Evolutionary conservation across 2,113 vertebrate species (phyloP).

Genomic region (Xiphorhynchus elegans): DNA sequence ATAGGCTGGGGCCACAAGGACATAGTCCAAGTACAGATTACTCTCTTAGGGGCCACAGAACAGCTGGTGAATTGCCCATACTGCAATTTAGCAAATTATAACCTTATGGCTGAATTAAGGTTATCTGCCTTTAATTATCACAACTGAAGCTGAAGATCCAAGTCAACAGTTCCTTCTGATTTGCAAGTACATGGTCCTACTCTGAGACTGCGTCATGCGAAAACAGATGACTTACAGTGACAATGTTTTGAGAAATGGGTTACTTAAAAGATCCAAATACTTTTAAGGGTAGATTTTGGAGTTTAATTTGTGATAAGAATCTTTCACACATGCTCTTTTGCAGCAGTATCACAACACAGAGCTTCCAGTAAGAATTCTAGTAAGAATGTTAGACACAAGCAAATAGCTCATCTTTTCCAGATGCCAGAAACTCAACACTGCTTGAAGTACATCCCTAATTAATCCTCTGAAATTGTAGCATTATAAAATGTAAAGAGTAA

Average conservation of each 20-base stretch:
- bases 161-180: background rate
- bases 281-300: background rate
- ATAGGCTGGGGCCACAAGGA: background rate
- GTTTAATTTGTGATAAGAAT: background rate
- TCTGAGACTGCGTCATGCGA: background rate
- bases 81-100: background rate
- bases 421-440: background rate
- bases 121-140: background rate
- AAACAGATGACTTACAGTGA: background rate
- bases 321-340: background rate
- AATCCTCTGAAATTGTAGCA: background rate
- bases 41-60: background rate
- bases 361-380: background rate
- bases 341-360: background rate
- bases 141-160: background rate
- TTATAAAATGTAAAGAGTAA: background rate
- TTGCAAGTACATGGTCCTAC: background rate
- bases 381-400: background rate
- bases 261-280: background rate
- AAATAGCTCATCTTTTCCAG: background rate
- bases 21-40: background rate
- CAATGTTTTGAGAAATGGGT: background rate
- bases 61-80: background rate
- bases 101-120: background rate
- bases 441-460: conserved; percentile 5